Conservation (phyloP, 2,113 vertebrate species). For the Balaeniceps rex region DNA sequence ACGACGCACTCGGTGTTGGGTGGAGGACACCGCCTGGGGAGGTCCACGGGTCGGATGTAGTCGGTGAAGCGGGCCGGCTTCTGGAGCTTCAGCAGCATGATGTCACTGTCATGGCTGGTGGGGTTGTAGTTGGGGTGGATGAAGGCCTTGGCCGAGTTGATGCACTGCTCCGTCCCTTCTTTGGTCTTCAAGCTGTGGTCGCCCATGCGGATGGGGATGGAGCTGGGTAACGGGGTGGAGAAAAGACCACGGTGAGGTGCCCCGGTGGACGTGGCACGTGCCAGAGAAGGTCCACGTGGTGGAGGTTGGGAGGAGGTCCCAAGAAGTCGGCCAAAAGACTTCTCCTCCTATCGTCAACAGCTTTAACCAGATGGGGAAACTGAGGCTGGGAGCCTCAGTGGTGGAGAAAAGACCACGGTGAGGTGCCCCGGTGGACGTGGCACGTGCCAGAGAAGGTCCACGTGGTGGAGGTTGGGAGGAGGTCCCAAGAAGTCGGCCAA, state of each 20-base stretch:
- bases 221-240: not conserved
- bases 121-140: conserved; percentile 53
- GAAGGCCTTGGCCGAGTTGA: conserved; percentile 30
- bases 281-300: not conserved
- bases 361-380: not conserved
- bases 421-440: not conserved
- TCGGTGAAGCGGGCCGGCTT: conserved; percentile 60
- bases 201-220: conserved; percentile 35
- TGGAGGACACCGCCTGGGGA: conserved; percentile 70
- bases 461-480: not conserved
- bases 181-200: conserved; percentile 21
- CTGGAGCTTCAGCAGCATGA: conserved; percentile 82
- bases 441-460: not conserved
- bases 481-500: not conserved
- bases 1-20: conserved; percentile 73
- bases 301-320: not conserved
- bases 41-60: conserved; percentile 64
- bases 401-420: no score
- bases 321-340: not conserved
- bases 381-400: no score
- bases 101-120: conserved; percentile 77
- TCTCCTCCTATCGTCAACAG: not conserved
- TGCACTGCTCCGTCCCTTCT: conserved; percentile 34
- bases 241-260: not conserved
- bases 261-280: fast-evolving